Conservation (phyloP, 2,797 vertebrate genomes). For the Todus mexicanus region DNA sequence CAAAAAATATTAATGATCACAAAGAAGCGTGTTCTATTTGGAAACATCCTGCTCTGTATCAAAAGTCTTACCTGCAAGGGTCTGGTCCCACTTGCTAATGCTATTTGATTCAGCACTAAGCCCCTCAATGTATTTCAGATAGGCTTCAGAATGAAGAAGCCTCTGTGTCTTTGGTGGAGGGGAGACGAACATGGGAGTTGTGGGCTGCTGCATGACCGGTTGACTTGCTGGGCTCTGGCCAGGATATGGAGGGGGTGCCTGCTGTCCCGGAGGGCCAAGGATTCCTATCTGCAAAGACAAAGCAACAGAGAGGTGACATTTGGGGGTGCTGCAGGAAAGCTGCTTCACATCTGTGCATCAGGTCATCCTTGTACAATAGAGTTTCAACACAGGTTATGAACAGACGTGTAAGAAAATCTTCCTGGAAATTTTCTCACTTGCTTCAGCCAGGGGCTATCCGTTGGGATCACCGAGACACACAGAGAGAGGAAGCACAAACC, state of each 20-base stretch:
- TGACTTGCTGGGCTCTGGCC: constrained; percentile 85
- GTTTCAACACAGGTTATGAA: not conserved
- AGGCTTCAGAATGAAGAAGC: constrained; percentile 96
- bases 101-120: constrained; percentile 90
- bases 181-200: constrained; percentile 94
- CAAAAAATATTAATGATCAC: fast-evolving
- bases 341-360: fast-evolving
- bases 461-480: not conserved
- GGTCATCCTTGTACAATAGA: not conserved
- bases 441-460: not conserved
- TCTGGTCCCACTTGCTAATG: constrained; percentile 98
- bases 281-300: constrained; percentile 79
- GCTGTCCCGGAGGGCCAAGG: constrained; percentile 83
- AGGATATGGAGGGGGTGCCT: constrained; percentile 90
- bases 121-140: constrained; percentile 95
- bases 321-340: not conserved
- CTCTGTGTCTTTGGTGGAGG: constrained; percentile 94
- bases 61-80: constrained; percentile 85
- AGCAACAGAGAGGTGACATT: not conserved
- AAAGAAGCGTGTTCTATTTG: not conserved
- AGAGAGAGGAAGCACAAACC: not conserved
- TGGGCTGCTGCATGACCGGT: constrained; percentile 90
- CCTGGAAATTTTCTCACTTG: no score
- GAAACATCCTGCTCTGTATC: not conserved
- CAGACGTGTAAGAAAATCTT: not conserved